A percentile compares a stretch with the other conserved stretches of the same genome.
Evolutionary conservation across 1,140 invertebrate species (phyloP).

Genomic region (Antheraea mylitta): DNA sequence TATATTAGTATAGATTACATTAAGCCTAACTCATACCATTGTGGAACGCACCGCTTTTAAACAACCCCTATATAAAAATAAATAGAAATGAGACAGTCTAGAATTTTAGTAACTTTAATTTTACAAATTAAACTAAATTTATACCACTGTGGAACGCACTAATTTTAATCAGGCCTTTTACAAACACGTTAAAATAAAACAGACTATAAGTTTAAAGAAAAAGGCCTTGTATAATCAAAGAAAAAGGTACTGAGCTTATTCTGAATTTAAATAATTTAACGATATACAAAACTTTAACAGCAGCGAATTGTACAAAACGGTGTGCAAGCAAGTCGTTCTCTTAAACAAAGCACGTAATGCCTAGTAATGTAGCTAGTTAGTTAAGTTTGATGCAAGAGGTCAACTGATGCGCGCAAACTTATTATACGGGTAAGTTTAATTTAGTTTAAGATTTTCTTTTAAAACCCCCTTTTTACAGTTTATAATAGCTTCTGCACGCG

Average conservation of each 20-base stretch:
- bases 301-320: conserved; percentile 13
- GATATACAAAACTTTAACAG: background rate
- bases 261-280: conserved; percentile 1
- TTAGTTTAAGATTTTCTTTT: background rate
- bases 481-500: no score
- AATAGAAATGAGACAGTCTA: no score
- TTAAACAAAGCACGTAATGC: conserved; percentile 12
- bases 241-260: background rate
- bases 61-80: no score
- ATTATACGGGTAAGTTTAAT: background rate
- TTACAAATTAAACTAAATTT: background rate
- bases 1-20: no score
- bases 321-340: conserved; percentile 31
- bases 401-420: background rate
- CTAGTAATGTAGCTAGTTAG: background rate
- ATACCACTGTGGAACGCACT: background rate
- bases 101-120: no score
- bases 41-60: no score
- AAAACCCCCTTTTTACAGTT: no score
- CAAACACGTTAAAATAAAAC: conserved; percentile 28
- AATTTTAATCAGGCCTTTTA: conserved; percentile 10
- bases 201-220: background rate
- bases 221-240: background rate
- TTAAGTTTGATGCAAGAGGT: conserved; percentile 2
- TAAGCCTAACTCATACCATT: no score